Evolutionary conservation across 1,140 invertebrate genomes (phyloP).

Genomic region (Heliothis virescens): DNA sequence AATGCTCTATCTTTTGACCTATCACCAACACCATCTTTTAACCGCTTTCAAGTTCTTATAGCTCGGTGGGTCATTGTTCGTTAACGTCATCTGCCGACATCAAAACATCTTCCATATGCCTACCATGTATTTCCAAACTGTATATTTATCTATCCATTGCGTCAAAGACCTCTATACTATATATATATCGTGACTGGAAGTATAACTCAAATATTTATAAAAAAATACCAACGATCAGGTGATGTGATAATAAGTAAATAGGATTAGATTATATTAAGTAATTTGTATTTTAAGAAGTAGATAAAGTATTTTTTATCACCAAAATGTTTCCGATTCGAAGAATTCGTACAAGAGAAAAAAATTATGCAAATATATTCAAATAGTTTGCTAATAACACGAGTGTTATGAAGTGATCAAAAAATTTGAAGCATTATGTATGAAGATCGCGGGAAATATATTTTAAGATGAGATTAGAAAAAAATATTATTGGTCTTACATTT

Average conservation of each 20-base stretch:
- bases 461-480: neutral
- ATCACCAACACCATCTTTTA: no score
- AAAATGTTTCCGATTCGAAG: slow-evolving; percentile 7
- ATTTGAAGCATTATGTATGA: slow-evolving; percentile 11
- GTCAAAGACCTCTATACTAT: slow-evolving; percentile 4
- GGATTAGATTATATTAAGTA: slow-evolving; percentile 21
- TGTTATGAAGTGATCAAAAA: slow-evolving; percentile 17
- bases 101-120: slow-evolving; percentile 14
- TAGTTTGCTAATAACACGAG: slow-evolving; percentile 40
- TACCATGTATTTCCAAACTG: slow-evolving; percentile 9
- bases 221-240: slow-evolving; percentile 8
- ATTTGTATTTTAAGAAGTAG: slow-evolving; percentile 21
- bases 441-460: slow-evolving; percentile 13
- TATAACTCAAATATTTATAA: neutral
- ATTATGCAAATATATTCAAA: slow-evolving; percentile 44
- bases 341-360: slow-evolving; percentile 16
- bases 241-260: slow-evolving; percentile 24
- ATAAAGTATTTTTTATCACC: slow-evolving; percentile 20
- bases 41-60: neutral
- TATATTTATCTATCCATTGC: slow-evolving; percentile 31
- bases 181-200: slow-evolving; percentile 10
- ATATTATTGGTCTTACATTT: neutral
- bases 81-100: slow-evolving; percentile 17
- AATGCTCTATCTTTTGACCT: no score
- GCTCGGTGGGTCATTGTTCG: slow-evolving; percentile 11